phyloP scores from a whole-genome alignment of 1,140 invertebrate species.

The Colletes gigas region DNA sequence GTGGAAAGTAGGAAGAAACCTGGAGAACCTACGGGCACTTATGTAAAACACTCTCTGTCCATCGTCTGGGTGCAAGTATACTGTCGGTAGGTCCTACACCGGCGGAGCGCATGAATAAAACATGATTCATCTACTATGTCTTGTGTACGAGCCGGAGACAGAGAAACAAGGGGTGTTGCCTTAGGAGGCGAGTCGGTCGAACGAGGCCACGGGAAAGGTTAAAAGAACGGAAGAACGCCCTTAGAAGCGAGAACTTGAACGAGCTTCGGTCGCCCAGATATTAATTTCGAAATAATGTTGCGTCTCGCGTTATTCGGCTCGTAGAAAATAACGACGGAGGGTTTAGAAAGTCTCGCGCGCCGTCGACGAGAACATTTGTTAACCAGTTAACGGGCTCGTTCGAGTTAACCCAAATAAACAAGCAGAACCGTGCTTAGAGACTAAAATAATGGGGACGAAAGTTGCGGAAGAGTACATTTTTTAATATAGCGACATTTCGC shows the following conservation, averaged over 20 bases:
- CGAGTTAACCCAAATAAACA: no score
- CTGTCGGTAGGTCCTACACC: slow-evolving; percentile 15
- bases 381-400: no score
- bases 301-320: no score
- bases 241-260: background rate
- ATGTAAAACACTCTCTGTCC: slow-evolving; percentile 60
- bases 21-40: slow-evolving; percentile 52
- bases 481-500: no score
- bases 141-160: slow-evolving; percentile 44
- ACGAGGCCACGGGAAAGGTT: slow-evolving; percentile 14
- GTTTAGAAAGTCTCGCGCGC: no score
- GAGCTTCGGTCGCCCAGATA: background rate
- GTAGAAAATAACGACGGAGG: no score
- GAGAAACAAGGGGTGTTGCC: slow-evolving; percentile 52
- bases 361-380: no score
- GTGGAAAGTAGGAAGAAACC: slow-evolving; percentile 52
- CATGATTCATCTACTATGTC: slow-evolving; percentile 72
- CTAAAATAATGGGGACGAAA: no score
- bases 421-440: no score
- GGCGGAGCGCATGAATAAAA: slow-evolving; percentile 72
- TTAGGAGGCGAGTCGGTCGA: slow-evolving; percentile 4
- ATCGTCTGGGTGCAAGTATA: slow-evolving; percentile 53
- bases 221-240: slow-evolving; percentile 4
- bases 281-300: slow-evolving; percentile 11
- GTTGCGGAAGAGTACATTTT: no score